Percentiles rank a stretch among this genome's conserved stretches.
Evolutionary conservation across 2,797 vertebrate genomes (phyloP).

Genomic region (Cichlasoma orientale): DNA sequence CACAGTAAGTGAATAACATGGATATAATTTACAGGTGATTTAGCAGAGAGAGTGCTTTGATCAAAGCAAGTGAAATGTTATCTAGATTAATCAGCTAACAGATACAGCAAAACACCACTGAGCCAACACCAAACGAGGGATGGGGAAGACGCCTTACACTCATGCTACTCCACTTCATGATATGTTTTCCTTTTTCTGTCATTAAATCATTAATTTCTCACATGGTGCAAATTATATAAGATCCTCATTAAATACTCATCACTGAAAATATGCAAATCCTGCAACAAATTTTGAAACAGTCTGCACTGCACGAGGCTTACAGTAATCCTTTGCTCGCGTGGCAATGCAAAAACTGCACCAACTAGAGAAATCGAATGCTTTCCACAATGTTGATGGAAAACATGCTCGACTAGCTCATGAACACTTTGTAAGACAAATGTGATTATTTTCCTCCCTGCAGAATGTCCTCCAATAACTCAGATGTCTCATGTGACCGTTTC

Average conservation of each 20-base stretch:
- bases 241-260: neutral
- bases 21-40: too few species aligned
- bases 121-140: too few species aligned
- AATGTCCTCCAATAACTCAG: constrained; percentile 4
- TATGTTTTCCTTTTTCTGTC: neutral
- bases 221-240: neutral
- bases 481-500: constrained; percentile 13
- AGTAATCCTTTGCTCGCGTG: constrained; percentile 22
- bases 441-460: constrained; percentile 32
- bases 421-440: constrained; percentile 26
- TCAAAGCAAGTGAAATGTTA: too few species aligned
- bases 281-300: neutral
- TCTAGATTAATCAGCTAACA: too few species aligned
- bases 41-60: too few species aligned
- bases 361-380: constrained; percentile 44
- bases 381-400: constrained; percentile 51
- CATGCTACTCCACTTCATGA: neutral
- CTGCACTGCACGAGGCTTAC: constrained; percentile 5
- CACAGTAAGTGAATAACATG: too few species aligned
- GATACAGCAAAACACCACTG: too few species aligned
- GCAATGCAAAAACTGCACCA: constrained; percentile 29
- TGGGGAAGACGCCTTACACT: neutral
- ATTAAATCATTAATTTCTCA: neutral
- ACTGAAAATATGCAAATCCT: neutral
- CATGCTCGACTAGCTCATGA: constrained; percentile 17